A percentile compares a stretch with the other conserved stretches of the same genome.
These are phyloP conservation scores for Andrena camellia DNA, from an alignment of 2,888 invertebrate genomes.

Conservation along the genomic window DNA sequence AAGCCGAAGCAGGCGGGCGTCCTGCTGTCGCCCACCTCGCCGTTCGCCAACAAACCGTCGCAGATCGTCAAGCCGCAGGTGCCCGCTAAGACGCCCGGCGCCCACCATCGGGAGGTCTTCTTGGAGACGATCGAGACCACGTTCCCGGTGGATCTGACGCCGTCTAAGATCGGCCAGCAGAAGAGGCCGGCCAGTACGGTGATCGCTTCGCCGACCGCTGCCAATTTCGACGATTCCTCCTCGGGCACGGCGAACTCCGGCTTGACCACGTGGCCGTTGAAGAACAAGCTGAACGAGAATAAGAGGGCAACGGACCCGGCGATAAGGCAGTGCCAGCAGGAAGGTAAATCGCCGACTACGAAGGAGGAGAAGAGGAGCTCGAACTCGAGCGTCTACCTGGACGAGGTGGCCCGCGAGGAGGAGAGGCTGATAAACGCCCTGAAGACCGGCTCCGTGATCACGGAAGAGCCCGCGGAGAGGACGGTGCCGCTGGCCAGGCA, in stretches of 20 bases:
- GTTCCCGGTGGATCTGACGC: conserved; percentile 88
- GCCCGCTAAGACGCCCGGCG: conserved; percentile 63
- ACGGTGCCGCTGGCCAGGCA: conserved; percentile 67
- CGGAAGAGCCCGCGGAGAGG: conserved; percentile 84
- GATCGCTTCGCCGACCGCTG: conserved; percentile 52
- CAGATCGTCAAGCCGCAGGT: conserved; percentile 75
- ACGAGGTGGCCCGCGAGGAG: conserved; percentile 93
- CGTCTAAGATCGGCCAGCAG: conserved; percentile 85
- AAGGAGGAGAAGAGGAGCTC: conserved; percentile 66
- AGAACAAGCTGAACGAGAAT: conserved; percentile 86
- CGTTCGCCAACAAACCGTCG: conserved; percentile 74
- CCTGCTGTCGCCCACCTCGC: conserved; percentile 65
- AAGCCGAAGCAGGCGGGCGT: conserved; percentile 59
- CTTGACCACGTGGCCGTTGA: conserved; percentile 88
- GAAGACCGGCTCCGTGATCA: conserved; percentile 90
- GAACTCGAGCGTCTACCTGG: conserved; percentile 84
- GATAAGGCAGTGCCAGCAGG: conserved; percentile 41
- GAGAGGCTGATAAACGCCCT: conserved; percentile 92
- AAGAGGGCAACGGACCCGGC: conserved; percentile 75
- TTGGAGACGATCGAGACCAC: conserved; percentile 89
- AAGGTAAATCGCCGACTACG: conserved; percentile 59
- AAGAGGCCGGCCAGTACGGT: conserved; percentile 86
- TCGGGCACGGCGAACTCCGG: conserved; percentile 77
- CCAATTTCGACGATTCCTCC: conserved; percentile 44
- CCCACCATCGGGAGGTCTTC: conserved; percentile 81